Base-by-base conservation (phyloP, 2,797 vertebrate genomes). In the Chromis chromis region DNA sequence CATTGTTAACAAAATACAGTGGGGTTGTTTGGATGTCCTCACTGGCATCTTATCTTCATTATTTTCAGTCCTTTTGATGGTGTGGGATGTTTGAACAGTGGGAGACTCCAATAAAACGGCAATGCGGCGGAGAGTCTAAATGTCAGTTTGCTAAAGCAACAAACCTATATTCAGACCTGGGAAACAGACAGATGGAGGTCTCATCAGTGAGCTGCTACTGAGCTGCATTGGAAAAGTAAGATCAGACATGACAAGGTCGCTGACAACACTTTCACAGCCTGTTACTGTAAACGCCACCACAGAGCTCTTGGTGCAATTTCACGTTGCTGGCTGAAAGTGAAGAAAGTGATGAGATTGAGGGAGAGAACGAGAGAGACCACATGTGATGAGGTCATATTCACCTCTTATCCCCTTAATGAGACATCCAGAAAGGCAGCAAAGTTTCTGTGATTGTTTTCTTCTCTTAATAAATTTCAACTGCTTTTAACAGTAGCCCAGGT, bases 191-290 rank as follows among this genome's bases (percentile, higher is more conserved):
- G 33, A 65, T 42, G 31, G 58, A 28, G 49, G 28, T 36, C 58
- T 65, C 17, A 52, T n/a, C 42, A 31, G 54, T n/a, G 53, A 17
- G 27, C 31, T 17, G 8, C 48, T 22, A n/a, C 48, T 62, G 70
- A 25, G 54, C 50, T 36, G 27, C 53, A 28, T 4, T 17, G 21
- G 42, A 36, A 66, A 69, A 65, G 46, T n/a, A 50, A 74, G 55
- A 64, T 8, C 48, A 53, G 54, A 65, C 57, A 72, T 58, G 79
- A 83, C 71, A 78, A 66, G 70, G 84, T 86, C 57, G 6, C 70
- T 72, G 78, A 60, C 44, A 79, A 72, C 66, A 72, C 28, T 76
- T 54, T 68, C 65, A 42, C 61, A 70, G 60, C 24, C 65, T 70
- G 61, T 79, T 58, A 62, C 44, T 50, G 24, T 66, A 44, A 74